phyloP scores from a whole-genome alignment of 1,140 invertebrate species.

The Drosophila micromelanica region DNA sequence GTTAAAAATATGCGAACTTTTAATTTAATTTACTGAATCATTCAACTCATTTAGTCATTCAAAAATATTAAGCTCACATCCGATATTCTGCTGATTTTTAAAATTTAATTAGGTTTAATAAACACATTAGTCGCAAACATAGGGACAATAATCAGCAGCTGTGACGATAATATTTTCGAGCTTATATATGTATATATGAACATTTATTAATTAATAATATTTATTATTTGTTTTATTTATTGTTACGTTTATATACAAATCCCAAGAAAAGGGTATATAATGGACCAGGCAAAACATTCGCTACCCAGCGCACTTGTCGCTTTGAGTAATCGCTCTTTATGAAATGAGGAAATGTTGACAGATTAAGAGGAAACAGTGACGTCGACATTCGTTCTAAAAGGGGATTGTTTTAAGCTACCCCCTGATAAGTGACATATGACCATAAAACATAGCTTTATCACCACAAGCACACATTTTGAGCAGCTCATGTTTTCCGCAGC shows the following conservation, averaged over 20 bases:
- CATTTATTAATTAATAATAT: too few species aligned
- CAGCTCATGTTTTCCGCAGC: neutral
- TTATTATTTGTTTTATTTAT: too few species aligned
- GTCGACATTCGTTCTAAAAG: neutral
- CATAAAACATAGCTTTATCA: too few species aligned
- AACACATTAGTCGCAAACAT: neutral
- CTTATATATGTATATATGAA: too few species aligned
- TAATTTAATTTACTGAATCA: neutral
- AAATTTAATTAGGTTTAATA: neutral
- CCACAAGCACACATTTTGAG: neutral
- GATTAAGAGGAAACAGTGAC: slow-evolving; percentile 35
- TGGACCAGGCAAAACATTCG: neutral
- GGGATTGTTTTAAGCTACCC: neutral
- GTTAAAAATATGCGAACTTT: too few species aligned
- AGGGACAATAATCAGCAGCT: too few species aligned
- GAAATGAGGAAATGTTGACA: slow-evolving; percentile 30
- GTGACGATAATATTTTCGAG: too few species aligned
- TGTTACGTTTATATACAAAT: too few species aligned
- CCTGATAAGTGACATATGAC: too few species aligned
- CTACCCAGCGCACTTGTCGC: neutral
- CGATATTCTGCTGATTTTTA: too few species aligned
- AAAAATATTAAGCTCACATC: too few species aligned
- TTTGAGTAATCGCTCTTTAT: neutral
- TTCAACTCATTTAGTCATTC: neutral
- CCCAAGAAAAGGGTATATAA: slow-evolving; percentile 10